A percentile compares a stretch with the other conserved stretches of the same genome.
These are phyloP conservation scores for Solea senegalensis DNA, from an alignment of 2,113 vertebrate genomes.

Conservation along the genomic window DNA sequence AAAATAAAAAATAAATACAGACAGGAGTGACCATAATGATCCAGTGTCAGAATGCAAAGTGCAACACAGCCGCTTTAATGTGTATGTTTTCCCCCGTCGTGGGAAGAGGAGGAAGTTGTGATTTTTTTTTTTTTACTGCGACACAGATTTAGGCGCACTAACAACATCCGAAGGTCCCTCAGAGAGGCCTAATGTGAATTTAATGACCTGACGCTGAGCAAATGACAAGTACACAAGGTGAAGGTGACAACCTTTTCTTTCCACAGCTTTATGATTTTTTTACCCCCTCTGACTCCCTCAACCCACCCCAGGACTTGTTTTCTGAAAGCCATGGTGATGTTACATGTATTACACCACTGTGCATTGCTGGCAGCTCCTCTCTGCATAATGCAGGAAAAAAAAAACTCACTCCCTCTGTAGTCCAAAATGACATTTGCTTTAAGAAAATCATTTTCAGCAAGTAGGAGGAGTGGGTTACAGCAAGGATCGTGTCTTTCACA, in stretches of 20 bases:
- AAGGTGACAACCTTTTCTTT: slow-evolving; percentile 93
- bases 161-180: slow-evolving; percentile 90
- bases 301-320: slow-evolving; percentile 53
- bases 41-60: slow-evolving; percentile 93
- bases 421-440: slow-evolving; percentile 25
- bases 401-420: slow-evolving; percentile 6
- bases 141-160: slow-evolving; percentile 94
- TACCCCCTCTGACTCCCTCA: slow-evolving; percentile 8
- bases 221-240: slow-evolving; percentile 91
- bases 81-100: slow-evolving; percentile 48
- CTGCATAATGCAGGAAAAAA: slow-evolving; percentile 36
- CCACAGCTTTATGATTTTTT: slow-evolving; percentile 85
- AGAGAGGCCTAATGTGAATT: slow-evolving; percentile 97
- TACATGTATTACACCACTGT: slow-evolving; percentile 48
- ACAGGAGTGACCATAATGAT: slow-evolving; percentile 92
- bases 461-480: neutral
- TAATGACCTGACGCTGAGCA: slow-evolving; percentile 96
- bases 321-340: slow-evolving; percentile 48
- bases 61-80: slow-evolving; percentile 82
- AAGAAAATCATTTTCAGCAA: neutral
- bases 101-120: slow-evolving; percentile 56
- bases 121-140: slow-evolving; percentile 90
- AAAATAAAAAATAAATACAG: slow-evolving; percentile 14
- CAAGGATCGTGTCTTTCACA: slow-evolving; percentile 11
- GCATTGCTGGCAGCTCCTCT: slow-evolving; percentile 28